These are phyloP conservation scores for Muscidifurax raptorellus DNA, from an alignment of 1,140 invertebrate species.

Conservation along the genomic window DNA sequence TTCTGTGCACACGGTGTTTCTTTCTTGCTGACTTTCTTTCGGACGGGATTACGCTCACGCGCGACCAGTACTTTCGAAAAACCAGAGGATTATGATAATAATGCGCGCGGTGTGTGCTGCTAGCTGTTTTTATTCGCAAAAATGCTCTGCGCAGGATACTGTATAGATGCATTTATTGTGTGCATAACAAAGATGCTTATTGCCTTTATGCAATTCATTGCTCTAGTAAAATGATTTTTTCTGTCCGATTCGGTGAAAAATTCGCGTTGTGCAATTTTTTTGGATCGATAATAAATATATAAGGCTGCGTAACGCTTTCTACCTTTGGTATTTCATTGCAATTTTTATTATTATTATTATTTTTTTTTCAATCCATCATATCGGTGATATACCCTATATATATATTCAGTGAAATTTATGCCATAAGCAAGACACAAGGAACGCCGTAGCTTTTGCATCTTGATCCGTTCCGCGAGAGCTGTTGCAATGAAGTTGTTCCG, in stretches of 20 bases:
- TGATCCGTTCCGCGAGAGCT: not conserved
- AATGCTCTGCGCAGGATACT: not conserved
- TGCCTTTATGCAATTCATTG: not conserved
- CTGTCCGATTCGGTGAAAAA: no score
- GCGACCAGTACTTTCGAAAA: not conserved
- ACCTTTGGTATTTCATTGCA: not conserved
- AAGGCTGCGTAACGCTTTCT: no score
- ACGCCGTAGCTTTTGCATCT: not conserved
- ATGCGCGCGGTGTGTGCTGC: not conserved
- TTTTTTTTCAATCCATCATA: no score
- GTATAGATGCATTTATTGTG: not conserved
- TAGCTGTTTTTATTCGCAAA: not conserved
- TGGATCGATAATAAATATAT: not conserved
- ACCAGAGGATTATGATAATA: not conserved
- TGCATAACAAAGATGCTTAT: not conserved
- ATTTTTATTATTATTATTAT: not conserved
- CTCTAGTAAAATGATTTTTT: not conserved
- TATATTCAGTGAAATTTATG: no score
- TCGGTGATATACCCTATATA: no score
- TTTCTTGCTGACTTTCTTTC: not conserved
- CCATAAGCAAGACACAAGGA: no score
- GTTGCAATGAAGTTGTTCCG: not conserved
- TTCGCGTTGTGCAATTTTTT: constrained; percentile 1
- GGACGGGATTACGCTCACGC: not conserved
- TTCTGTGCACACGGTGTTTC: not conserved